Evolutionary conservation across 2,113 vertebrate species (phyloP), one percentile per base, ranked within the genome.

Genomic region (Oceanodroma tethys): DNA sequence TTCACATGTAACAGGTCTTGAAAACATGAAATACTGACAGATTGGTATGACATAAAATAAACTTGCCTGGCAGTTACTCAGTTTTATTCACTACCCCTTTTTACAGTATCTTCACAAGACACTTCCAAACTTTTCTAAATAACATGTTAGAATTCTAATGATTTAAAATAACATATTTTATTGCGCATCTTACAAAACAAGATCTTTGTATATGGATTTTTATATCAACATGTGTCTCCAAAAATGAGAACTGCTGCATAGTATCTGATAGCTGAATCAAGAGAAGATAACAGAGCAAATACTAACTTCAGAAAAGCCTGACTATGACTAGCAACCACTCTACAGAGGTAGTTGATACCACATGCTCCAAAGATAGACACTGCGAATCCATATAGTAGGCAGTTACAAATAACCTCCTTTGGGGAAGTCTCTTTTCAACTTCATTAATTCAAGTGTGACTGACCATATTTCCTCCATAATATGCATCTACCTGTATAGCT

Each of bases 21-120:
- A 95, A 84, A 94, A 53, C 22, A 96, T 18, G n/a, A 97, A 86
- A 89, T 70, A 30, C 19, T 88, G 71, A 95, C 43, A 81, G 67
- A 94, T 56, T 73, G 23, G 19, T 78, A 65, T 9, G 55, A 60
- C 32, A 82, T 47, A 71, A 67, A 93, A 88, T 65, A 76, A 81
- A 62, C 43, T 68, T 83, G 43, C 38, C 52, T 66, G 43, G 23
- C 67, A 74, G 45, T 70, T 83, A 74, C 38, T 56, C 59, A 89
- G 60, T 79, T 93, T 90, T 91, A 97, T 72, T 94, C 26, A 83
- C 53, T 66, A 48, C 7, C 18, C 20, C 14, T 71, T 90, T 76
- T 62, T 78, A 81, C 19, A 85, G 20, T n/a, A 82, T 29, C 71
- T 60, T 78, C 52, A 90, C 45, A 63, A 45, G 36, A 47, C 43